Evolutionary conservation across 2,888 invertebrate genomes (phyloP).

Genomic region (Eristalinus aeneus): DNA sequence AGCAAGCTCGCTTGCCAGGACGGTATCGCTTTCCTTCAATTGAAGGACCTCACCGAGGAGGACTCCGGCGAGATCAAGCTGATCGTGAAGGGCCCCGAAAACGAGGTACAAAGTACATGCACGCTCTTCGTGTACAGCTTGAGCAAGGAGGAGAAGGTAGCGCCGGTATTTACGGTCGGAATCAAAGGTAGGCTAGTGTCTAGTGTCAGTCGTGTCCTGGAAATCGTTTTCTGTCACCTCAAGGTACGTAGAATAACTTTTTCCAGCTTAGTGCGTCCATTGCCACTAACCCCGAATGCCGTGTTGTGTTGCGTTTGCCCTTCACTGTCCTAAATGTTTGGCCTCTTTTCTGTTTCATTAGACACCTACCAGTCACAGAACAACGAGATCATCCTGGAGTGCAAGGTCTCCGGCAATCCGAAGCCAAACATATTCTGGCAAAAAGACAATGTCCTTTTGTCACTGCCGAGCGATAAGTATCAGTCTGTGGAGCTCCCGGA

Average conservation of each 20-base stretch:
- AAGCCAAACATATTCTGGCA: slow-evolving; percentile 84
- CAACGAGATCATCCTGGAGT: slow-evolving; percentile 88
- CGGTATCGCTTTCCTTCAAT: slow-evolving; percentile 88
- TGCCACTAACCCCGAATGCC: slow-evolving; percentile 29
- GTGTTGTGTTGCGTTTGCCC: slow-evolving; percentile 25
- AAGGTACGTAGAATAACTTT: slow-evolving; percentile 49
- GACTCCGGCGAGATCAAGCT: slow-evolving; percentile 91
- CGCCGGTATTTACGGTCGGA: slow-evolving; percentile 88
- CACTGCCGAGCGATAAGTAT: slow-evolving; percentile 82
- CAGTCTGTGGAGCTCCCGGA: slow-evolving; percentile 85
- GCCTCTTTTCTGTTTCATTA: slow-evolving; percentile 68
- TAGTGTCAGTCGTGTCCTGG: slow-evolving; percentile 46
- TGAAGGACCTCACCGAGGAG: slow-evolving; percentile 84
- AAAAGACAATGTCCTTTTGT: slow-evolving; percentile 87
- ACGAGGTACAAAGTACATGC: slow-evolving; percentile 86
- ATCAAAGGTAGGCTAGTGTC: slow-evolving; percentile 84
- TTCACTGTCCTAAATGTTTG: slow-evolving; percentile 53
- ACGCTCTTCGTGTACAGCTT: slow-evolving; percentile 81
- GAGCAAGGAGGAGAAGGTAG: slow-evolving; percentile 82
- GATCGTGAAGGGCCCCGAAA: slow-evolving; percentile 87
- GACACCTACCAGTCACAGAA: slow-evolving; percentile 87
- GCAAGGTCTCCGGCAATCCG: slow-evolving; percentile 88
- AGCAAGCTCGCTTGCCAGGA: slow-evolving; percentile 84
- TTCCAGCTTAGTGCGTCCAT: slow-evolving; percentile 40
- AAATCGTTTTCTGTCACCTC: slow-evolving; percentile 64